Base-by-base conservation (phyloP, 1,140 invertebrate genomes). In the Drosophila paulistorum region DNA sequence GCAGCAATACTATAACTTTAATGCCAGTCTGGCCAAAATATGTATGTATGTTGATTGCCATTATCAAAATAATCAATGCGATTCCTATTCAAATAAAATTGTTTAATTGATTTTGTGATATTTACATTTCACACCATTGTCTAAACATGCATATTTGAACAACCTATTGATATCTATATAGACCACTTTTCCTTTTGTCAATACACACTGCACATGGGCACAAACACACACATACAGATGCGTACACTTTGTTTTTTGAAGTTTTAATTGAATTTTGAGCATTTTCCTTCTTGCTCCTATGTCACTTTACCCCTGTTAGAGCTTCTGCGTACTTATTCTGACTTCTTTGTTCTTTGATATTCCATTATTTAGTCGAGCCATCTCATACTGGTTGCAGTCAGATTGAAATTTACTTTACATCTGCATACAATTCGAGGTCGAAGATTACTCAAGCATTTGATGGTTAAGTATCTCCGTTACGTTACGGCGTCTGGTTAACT, bases 191-290 rank as follows among this genome's bases (percentile, higher is more conserved):
- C 20, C 17, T 51, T 51, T 51, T 51, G 20, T 51, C 37, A 39
- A 39, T 39, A 39, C 37, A 39, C 3, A 39, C 37, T 10, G 37
- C 37, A 39, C 37, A 48, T 48, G 9, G 7, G 14, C 45, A 11
- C 17, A 51, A 17, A 23, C 45, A 51, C 42, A 48, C 45, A 3
- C 14, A 48, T 7, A 48, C 14, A 48, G 6, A 17, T 17, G 20
- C 14, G 10, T 13, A 48, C 14, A 48, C 45, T 39, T 35, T 59
- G 57, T 37, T 39, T 35, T 59, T 59, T 59, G 33, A 59, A 59
- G 57, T 59, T 59, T 58, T 59, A 59, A 39, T 59, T 59, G 33
- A 39, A 59, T 59, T 59, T 26, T 17, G 57, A 35, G 14, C 57
- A 58, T 17, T 58, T 58, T 48, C 45, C 14, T 48, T 7, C 14